Base-by-base conservation (phyloP, 2,113 vertebrate genomes). In the Abramis brama region DNA sequence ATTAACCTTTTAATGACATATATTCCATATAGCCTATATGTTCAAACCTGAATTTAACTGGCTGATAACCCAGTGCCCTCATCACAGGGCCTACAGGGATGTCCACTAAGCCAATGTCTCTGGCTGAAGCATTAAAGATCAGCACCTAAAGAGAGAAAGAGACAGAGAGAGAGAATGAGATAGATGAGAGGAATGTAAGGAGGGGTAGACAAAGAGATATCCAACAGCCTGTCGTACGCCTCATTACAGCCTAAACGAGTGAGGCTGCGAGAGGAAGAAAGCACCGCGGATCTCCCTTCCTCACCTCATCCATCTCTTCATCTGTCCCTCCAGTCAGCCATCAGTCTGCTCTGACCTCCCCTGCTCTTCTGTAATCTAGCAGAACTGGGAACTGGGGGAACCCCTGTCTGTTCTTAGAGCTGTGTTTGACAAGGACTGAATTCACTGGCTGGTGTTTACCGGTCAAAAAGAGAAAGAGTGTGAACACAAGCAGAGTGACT, bases 161-260 rank as follows among this genome's bases (percentile, higher is more conserved):
- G 33, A 47, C 33, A 52, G 62, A 84, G 36, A 79, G 47, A 71
- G 47, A 71, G 79, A 68, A 60, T 21, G 23, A 68, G 73, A 78
- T 45, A 70, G 55, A 78, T 78, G 75, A 83, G 79, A 85, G 71
- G 27, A 85, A 79, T 52, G 36, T 55, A 47, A 23, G 50, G 11
- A 79, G 70, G 19, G 70, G 21, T 68, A 68, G 36, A 87, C 39
- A 57, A 83, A 82, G 55, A 85, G 73, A 83, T 79, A 83, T 71
- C 68, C 59, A 80, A 30, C 85, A 76, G 80, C 82, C 82, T 86
- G 82, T 86, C 88, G 36, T 47, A 86, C 39, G 71, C 83, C 33
- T 85, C 88, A 89, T 85, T 85, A 84, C 85, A 84, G 75, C 57
- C 23, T 84, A 81, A 84, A 86, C 50, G 82, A 86, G 81, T 86